A percentile compares a stretch with the other conserved stretches of the same genome.
phyloP scores from a whole-genome alignment of 2,113 vertebrate species.

The Albula goreensis region DNA sequence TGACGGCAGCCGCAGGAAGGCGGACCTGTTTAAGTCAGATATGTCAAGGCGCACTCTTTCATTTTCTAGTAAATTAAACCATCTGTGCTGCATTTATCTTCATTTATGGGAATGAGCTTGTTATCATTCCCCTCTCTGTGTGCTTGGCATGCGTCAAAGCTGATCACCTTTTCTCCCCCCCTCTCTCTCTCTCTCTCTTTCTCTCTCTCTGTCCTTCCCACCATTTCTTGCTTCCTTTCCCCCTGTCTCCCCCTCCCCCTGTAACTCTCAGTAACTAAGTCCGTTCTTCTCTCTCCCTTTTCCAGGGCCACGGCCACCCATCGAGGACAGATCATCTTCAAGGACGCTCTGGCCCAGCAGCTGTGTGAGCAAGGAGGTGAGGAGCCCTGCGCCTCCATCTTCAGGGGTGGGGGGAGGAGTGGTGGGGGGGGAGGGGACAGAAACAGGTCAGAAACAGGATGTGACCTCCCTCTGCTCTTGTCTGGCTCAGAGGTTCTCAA shows the following conservation, averaged over 20 bases:
- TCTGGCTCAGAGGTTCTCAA: not conserved
- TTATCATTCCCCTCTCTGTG: conserved; percentile 25
- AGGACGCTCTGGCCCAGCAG: conserved; percentile 96
- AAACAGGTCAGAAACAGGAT: not conserved
- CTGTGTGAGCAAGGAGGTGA: conserved; percentile 98
- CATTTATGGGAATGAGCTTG: conserved; percentile 11
- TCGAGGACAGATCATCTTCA: conserved; percentile 96
- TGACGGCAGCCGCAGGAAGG: not conserved
- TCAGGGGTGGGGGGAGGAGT: not conserved
- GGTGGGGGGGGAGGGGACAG: not conserved
- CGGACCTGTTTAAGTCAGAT: conserved; percentile 2
- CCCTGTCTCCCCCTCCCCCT: not conserved
- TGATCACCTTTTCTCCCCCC: not conserved
- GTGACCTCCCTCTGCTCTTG: not conserved
- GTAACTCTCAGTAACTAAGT: conserved; percentile 19
- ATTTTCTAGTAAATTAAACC: conserved; percentile 7
- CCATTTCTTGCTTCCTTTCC: not conserved
- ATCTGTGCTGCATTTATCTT: conserved; percentile 9
- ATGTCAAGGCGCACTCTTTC: not conserved
- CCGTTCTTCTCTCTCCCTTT: conserved; percentile 38
- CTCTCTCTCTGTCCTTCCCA: not conserved
- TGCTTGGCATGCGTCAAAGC: not conserved
- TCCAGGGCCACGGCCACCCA: conserved; percentile 93
- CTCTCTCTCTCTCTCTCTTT: not conserved
- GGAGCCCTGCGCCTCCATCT: conserved; percentile 27